Evolutionary conservation across 2,113 vertebrate genomes (phyloP).

Genomic region (Motacilla tschutschensis): DNA sequence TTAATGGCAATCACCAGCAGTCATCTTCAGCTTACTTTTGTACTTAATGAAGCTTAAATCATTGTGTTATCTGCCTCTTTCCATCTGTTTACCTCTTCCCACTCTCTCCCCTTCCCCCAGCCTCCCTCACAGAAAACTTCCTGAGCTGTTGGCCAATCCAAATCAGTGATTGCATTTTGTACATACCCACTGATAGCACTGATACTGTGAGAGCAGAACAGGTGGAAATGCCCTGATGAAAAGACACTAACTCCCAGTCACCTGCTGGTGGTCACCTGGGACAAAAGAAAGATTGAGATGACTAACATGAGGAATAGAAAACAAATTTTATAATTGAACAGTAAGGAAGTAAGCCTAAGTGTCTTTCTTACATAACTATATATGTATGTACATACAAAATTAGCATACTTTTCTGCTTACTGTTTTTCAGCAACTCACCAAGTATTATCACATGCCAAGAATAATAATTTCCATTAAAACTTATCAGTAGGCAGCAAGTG

Average conservation of each 20-base stretch:
- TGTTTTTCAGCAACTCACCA: neutral
- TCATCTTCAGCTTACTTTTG: neutral
- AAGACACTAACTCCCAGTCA: neutral
- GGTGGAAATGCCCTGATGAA: neutral
- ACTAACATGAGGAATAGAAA: neutral
- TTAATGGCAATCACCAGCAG: neutral
- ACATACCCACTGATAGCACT: rapidly evolving
- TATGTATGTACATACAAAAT: neutral
- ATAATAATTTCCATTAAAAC: neutral
- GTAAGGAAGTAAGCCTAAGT: neutral
- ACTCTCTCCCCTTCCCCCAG: neutral
- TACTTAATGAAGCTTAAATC: neutral
- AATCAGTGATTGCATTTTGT: neutral
- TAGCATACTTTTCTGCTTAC: neutral
- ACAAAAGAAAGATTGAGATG: neutral
- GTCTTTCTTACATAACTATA: neutral
- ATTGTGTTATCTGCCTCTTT: neutral
- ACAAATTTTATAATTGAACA: neutral
- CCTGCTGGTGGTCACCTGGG: neutral
- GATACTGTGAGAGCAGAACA: neutral
- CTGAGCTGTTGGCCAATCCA: neutral
- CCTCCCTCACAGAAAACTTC: neutral
- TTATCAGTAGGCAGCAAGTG: neutral
- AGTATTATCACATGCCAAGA: neutral
- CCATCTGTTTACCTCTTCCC: neutral